phyloP scores from a whole-genome alignment of 2,113 vertebrate species.

The Chloebia gouldiae region DNA sequence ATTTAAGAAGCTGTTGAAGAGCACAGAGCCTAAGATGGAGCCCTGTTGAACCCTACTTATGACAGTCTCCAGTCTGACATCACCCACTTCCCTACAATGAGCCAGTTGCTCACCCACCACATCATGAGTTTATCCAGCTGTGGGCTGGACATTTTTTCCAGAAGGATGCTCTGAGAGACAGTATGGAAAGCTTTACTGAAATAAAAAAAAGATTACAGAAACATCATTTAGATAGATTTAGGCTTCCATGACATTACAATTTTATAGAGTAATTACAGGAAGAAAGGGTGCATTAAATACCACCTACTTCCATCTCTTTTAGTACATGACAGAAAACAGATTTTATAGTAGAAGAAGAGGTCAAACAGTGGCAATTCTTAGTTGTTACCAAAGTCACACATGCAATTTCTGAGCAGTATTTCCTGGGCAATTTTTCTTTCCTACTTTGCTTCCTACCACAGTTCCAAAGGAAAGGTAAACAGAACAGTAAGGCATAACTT shows the following conservation, averaged over 20 bases:
- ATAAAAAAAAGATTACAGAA: neutral
- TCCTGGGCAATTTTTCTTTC: neutral
- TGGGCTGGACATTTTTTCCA: neutral
- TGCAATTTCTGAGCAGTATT: neutral
- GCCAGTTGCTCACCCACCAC: neutral
- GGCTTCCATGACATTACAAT: neutral
- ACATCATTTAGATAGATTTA: neutral
- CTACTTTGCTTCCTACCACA: neutral
- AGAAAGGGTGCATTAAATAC: neutral
- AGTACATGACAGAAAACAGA: fast-evolving
- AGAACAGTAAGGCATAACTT: neutral
- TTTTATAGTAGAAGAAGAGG: neutral
- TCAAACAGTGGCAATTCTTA: neutral
- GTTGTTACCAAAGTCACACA: neutral
- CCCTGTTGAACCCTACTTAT: neutral
- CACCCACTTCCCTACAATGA: neutral
- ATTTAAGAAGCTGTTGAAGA: neutral
- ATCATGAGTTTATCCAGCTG: neutral
- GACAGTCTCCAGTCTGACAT: neutral
- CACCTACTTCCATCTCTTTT: neutral
- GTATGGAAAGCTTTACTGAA: neutral
- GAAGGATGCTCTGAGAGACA: neutral
- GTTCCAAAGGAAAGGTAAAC: neutral
- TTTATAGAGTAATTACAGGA: neutral
- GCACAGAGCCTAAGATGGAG: neutral